These are phyloP conservation scores for Cervus canadensis DNA, from an alignment of 2,113 vertebrate species.

Conservation along the genomic window DNA sequence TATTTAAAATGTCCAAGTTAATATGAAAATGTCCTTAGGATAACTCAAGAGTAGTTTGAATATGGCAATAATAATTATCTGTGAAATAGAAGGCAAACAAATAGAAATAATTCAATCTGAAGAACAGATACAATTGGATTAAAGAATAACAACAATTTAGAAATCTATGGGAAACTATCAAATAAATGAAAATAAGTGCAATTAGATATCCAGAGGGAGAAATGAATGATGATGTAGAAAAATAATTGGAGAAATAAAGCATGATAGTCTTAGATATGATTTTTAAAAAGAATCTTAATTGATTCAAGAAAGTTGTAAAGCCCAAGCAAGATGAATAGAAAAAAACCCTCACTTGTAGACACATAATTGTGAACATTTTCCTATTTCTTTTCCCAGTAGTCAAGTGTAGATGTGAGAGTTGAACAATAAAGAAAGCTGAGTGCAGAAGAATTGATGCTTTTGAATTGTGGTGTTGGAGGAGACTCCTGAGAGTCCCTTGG, in stretches of 20 bases:
- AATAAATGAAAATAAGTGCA: not conserved
- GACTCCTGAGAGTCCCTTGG: too few species aligned
- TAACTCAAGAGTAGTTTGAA: not conserved
- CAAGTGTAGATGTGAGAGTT: too few species aligned
- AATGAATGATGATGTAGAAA: not conserved
- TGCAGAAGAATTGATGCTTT: too few species aligned
- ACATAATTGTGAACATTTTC: not conserved
- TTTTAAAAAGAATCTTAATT: too few species aligned
- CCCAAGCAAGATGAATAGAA: not conserved
- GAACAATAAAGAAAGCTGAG: too few species aligned
- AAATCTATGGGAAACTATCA: not conserved
- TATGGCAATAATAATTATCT: not conserved
- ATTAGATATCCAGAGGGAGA: not conserved
- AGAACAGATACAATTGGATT: not conserved
- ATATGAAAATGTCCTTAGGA: not conserved
- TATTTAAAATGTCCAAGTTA: not conserved
- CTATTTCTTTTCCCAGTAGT: too few species aligned
- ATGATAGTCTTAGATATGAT: too few species aligned
- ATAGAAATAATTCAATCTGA: not conserved
- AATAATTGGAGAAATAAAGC: not conserved
- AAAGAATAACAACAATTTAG: not conserved
- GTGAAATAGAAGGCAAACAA: not conserved
- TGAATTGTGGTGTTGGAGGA: too few species aligned
- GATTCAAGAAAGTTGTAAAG: not conserved
- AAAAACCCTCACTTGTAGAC: not conserved